Percentiles rank a stretch among this genome's conserved stretches.
Conservation (phyloP, 2,113 vertebrate species). For the Chamaea fasciata region DNA sequence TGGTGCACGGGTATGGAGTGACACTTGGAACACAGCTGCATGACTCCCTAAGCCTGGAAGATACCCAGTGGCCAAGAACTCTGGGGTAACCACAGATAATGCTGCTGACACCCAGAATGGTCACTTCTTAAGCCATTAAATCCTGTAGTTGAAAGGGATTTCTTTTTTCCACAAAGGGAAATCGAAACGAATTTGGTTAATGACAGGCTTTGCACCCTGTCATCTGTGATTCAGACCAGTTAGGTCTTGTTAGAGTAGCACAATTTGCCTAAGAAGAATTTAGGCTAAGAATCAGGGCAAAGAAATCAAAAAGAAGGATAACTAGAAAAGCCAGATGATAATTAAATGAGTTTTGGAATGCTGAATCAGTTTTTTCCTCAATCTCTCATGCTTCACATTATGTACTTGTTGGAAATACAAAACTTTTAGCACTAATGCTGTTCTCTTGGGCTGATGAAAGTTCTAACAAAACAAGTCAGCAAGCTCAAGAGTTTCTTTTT, state of each 20-base stretch:
- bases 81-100: neutral
- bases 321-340: neutral
- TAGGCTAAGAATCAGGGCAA: neutral
- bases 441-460: neutral
- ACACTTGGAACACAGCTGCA: neutral
- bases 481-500: neutral
- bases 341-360: neutral
- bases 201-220: neutral
- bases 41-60: neutral
- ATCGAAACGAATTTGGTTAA: neutral
- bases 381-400: neutral
- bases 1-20: neutral
- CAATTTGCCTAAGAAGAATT: neutral
- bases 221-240: neutral
- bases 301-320: neutral
- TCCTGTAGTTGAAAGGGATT: neutral
- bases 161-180: neutral
- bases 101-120: neutral
- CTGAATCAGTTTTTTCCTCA: neutral
- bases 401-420: neutral
- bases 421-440: neutral
- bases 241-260: constrained; percentile 3
- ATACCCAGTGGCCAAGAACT: neutral
- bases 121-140: neutral
- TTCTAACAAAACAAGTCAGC: neutral